Evolutionary conservation across 2,113 vertebrate genomes (phyloP).

Genomic region (Climacteris rufus): DNA sequence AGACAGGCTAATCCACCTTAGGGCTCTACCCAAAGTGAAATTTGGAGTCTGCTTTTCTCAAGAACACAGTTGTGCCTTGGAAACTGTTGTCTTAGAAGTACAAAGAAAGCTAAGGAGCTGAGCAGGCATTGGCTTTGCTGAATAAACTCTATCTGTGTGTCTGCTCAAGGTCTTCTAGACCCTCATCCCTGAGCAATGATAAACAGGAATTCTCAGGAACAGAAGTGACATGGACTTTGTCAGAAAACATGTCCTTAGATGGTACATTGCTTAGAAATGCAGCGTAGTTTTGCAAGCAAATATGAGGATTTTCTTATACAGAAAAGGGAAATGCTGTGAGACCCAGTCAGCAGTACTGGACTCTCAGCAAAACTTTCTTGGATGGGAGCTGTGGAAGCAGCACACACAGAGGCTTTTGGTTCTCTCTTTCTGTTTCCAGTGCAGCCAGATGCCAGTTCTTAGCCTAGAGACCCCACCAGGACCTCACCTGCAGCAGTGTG

Average conservation of each 20-base stretch:
- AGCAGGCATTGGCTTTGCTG: neutral
- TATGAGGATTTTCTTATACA: neutral
- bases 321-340: neutral
- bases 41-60: neutral
- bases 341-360: neutral
- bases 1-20: neutral
- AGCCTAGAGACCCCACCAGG: rapidly evolving
- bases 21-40: conserved; percentile 1
- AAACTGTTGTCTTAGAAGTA: neutral
- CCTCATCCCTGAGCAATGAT: neutral
- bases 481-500: neutral
- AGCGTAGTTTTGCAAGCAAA: neutral
- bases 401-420: neutral
- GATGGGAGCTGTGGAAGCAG: neutral
- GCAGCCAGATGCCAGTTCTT: neutral
- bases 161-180: neutral
- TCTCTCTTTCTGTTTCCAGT: neutral
- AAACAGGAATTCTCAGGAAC: neutral
- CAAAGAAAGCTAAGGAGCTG: neutral
- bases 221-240: neutral
- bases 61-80: neutral
- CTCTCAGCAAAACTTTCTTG: neutral
- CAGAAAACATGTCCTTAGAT: neutral
- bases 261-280: neutral
- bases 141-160: neutral